These are phyloP conservation scores for Dolichomitus sp. DNA, from an alignment of 2,888 invertebrate genomes.

Conservation along the genomic window DNA sequence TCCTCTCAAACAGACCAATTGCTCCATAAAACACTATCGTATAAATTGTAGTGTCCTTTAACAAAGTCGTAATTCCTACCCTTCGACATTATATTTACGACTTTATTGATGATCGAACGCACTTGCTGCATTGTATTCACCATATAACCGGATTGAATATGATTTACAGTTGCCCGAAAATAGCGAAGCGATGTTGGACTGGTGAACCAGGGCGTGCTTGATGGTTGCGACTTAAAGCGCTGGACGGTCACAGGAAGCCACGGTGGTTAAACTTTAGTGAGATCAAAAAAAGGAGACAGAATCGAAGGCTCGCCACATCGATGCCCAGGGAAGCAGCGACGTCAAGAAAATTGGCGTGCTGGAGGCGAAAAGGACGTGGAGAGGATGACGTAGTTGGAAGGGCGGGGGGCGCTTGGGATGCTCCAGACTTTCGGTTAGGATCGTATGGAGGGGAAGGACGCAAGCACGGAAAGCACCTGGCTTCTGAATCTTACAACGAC, in stretches of 20 bases:
- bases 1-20: not conserved
- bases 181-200: conserved; percentile 10
- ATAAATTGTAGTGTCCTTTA: not conserved
- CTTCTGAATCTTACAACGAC: conserved; percentile 82
- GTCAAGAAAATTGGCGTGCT: conserved; percentile 53
- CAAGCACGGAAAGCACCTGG: conserved; percentile 83
- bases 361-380: conserved; percentile 70
- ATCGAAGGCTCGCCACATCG: conserved; percentile 39
- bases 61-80: not conserved
- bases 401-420: conserved; percentile 83
- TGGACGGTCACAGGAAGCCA: not conserved
- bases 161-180: conserved; percentile 30
- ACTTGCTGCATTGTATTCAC: not conserved
- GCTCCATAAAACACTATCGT: not conserved
- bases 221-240: not conserved
- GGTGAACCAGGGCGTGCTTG: not conserved
- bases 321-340: conserved; percentile 63
- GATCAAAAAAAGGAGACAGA: not conserved
- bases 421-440: conserved; percentile 83
- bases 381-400: conserved; percentile 78
- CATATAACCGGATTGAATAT: conserved; percentile 24
- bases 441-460: conserved; percentile 86
- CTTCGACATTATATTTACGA: not conserved
- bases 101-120: not conserved
- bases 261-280: not conserved